Conservation (phyloP, 2,888 invertebrate genomes). For the Crematogaster levior region DNA sequence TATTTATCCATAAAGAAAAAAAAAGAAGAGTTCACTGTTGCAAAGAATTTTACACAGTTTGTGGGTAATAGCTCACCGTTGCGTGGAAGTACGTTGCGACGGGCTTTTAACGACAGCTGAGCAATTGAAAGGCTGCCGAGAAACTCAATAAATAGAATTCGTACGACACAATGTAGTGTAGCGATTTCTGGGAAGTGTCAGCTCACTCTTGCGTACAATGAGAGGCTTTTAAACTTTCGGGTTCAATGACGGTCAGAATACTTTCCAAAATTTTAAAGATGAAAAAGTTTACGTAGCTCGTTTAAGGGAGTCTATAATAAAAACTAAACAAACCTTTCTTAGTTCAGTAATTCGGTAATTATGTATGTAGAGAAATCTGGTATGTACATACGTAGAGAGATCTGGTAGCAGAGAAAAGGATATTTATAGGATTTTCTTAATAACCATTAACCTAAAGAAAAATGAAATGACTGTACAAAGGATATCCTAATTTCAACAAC, state of each 20-base stretch:
- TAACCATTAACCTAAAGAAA: background rate
- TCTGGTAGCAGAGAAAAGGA: background rate
- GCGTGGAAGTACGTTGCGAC: conserved; percentile 17
- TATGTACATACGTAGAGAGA: background rate
- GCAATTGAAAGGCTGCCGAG: conserved; percentile 36
- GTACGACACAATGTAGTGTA: background rate
- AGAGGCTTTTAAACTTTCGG: conserved; percentile 42
- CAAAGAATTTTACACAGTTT: conserved; percentile 11
- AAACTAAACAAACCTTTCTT: conserved; percentile 33
- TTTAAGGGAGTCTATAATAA: conserved; percentile 2
- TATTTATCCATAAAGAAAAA: background rate
- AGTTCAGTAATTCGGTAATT: conserved; percentile 14
- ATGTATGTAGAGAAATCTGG: background rate
- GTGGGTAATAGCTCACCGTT: background rate
- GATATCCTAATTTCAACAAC: background rate
- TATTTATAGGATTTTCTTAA: background rate
- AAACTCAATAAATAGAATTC: conserved; percentile 45
- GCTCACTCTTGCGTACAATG: conserved; percentile 21
- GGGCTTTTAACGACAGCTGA: conserved; percentile 36
- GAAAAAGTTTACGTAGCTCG: background rate
- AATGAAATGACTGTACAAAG: background rate
- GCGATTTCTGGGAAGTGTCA: conserved; percentile 14
- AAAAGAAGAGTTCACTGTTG: background rate
- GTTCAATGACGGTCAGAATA: conserved; percentile 37
- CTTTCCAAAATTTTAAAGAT: conserved; percentile 3